Base-by-base conservation (phyloP, 2,888 invertebrate species). In the Celastrina argiolus region DNA sequence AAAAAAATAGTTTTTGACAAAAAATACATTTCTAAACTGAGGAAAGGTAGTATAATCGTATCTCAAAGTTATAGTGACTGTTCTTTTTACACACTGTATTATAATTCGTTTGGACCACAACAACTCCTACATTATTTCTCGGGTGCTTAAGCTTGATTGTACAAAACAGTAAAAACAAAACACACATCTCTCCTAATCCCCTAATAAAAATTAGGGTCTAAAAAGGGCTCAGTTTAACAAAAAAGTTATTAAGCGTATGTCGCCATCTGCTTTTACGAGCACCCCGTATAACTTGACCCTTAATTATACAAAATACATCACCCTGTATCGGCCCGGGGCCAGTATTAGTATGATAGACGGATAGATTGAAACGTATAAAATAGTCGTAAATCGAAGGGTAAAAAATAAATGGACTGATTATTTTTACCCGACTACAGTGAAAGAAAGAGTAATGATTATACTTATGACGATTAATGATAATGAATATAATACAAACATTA, bases 341-440 rank as follows among this genome's bases (percentile, higher is more conserved):
- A 2, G 51, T 51, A 51, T 51, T 51, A 26, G 22, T 22, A 51
- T 51, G 51, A 51, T 51, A 22, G 51, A 26, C 51, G 51, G 51
- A 51, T 51, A 51, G 51, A 51, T 51, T 51, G 51, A 51, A 26
- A 51, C 51, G 14, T 6, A 26, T 51, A 51, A 51, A 51, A 51
- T 26, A 12, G 51, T 14, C 51, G 51, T 51, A 51, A 51, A 51
- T 12, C 14, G 22, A 10, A 5, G 51, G 22, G 51, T 51, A 51
- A 51, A 51, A 51, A 14, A 51, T 51, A 51, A 22, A 51, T 26
- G 22, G 51, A 51, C 51, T 22, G 42, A n/a, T 42, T 42, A 16
- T 18, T 31, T 31, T n/a, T n/a, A n/a, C n/a, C n/a, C n/a, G n/a
- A n/a, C n/a, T n/a, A n/a, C n/a, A n/a, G n/a, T n/a, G n/a, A n/a